phyloP scores from a whole-genome alignment of 1,140 invertebrate species.

The Achatina immaculata region DNA sequence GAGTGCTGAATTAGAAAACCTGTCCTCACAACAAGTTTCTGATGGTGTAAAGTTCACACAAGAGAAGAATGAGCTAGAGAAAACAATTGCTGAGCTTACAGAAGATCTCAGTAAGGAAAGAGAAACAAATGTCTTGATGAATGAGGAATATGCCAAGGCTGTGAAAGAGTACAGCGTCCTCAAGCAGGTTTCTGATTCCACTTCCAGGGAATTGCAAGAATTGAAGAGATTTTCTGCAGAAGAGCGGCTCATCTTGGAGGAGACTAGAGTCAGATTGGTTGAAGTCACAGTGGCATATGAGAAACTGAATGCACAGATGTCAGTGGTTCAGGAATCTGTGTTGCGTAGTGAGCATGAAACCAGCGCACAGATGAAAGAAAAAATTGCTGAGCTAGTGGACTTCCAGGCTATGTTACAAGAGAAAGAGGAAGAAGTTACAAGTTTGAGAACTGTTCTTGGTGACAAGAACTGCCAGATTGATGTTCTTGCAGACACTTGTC shows the following conservation, averaged over 20 bases:
- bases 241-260: neutral
- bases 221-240: conserved; percentile 23
- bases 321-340: neutral
- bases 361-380: conserved; percentile 10
- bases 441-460: conserved; percentile 21
- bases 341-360: neutral
- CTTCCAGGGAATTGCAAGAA: conserved; percentile 35
- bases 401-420: neutral
- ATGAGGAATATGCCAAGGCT: neutral
- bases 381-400: neutral
- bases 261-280: conserved; percentile 4
- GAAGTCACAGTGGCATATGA: neutral
- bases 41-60: neutral
- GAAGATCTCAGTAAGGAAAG: conserved; percentile 19
- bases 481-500: neutral
- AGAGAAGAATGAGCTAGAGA: neutral
- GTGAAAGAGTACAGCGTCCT: conserved; percentile 14
- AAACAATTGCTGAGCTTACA: neutral
- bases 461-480: conserved; percentile 24
- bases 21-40: neutral
- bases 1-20: conserved; percentile 12
- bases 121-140: neutral
- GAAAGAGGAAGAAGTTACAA: conserved; percentile 7
- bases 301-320: conserved; percentile 24
- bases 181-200: conserved; percentile 13